phyloP scores from a whole-genome alignment of 2,113 vertebrate species.

The Leucopsar rothschildi region DNA sequence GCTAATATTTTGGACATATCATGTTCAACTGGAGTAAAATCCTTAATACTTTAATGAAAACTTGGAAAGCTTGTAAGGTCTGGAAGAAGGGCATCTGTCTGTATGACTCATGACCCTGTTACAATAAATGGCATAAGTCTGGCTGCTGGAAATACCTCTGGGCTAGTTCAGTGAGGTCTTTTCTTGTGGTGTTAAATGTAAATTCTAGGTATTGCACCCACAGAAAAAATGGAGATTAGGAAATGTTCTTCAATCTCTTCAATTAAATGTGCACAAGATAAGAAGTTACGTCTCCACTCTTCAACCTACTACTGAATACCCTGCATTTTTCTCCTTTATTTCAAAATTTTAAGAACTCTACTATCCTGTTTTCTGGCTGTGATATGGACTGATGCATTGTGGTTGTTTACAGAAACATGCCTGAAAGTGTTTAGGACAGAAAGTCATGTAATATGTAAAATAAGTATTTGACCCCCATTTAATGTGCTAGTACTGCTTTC shows the following conservation, averaged over 20 bases:
- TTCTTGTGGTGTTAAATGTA: not conserved
- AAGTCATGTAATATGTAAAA: not conserved
- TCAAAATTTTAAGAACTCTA: not conserved
- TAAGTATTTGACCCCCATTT: rapidly evolving
- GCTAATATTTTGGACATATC: not conserved
- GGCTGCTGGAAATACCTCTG: not conserved
- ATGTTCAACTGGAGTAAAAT: not conserved
- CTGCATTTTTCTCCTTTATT: not conserved
- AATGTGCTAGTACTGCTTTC: not conserved
- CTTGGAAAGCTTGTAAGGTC: not conserved
- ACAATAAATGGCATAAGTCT: not conserved
- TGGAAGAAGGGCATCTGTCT: not conserved
- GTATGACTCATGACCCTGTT: not conserved
- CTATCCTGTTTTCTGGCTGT: not conserved
- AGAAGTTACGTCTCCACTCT: not conserved
- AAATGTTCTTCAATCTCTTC: not conserved
- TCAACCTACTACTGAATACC: not conserved
- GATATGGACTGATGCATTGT: not conserved
- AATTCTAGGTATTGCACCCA: not conserved
- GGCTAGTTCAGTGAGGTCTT: not conserved
- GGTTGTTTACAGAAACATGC: not conserved
- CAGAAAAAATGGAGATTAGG: not conserved
- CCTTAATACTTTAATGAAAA: not conserved
- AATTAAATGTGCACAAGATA: not conserved
- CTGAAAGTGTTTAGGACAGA: not conserved